Base-by-base conservation (phyloP, 2,113 vertebrate species). In the Phyllopteryx taeniolatus region DNA sequence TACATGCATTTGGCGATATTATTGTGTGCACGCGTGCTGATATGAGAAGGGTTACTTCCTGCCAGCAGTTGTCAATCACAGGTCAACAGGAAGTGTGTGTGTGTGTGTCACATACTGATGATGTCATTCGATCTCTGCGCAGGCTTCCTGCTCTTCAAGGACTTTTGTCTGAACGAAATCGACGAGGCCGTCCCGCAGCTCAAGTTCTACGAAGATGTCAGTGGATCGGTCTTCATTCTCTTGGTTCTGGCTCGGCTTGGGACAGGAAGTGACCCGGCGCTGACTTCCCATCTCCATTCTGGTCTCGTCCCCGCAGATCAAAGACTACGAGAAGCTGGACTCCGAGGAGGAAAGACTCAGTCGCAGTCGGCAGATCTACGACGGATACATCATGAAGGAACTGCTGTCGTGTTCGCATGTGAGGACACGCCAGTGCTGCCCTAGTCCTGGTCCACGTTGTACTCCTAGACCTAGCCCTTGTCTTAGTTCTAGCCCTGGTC, bases 131-230 rank as follows among this genome's bases (percentile, higher is more conserved):
- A 44, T 49, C 1, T 78, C n/a, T 75, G 35, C 79, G 39, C 86
- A 98, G 97, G 97, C 73, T 99, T 99, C 90, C 90, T 98, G 76
- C 93, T 99, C 19, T 99, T 99, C 78, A 98, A 98, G 91, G 97
- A 99, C 89, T 98, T 95, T 85, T 98, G 97, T 87, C 88, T 95
- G 94, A 97, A 94, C 10, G 96, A 98, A 84, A 95, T 98, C 0
- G 96, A 98, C 57, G 97, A 98, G 91, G 96, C 94, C 19, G 95
- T 98, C 31, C 97, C 97, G 4, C 97, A 98, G 78, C 94, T 99
- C 85, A 99, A 97, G 91, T 98, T 98, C 87, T 99, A 99, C 9
- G 97, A 98, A 84, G 97, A 99, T 94, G 97, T 98, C 71, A 92
- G 94, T 72, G 15, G 5, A 49, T 20, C 12, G 5, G 12, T 12